phyloP scores from a whole-genome alignment of 2,888 invertebrate species.

The Cloeon dipterum region DNA sequence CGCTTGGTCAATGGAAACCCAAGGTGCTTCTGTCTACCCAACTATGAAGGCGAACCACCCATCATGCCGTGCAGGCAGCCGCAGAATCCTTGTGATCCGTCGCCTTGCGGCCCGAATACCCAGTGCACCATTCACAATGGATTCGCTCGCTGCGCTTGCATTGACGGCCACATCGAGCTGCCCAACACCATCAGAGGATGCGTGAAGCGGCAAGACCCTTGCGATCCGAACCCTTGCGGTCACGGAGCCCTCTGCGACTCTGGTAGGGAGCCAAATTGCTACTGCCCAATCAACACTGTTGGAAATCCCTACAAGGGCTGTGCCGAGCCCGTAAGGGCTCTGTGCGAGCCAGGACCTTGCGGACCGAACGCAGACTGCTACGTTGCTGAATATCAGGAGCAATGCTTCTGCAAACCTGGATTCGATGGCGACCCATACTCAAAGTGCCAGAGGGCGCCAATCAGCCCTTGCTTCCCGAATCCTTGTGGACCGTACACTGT shows the following conservation, averaged over 20 bases:
- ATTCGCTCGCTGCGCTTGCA: slow-evolving; percentile 69
- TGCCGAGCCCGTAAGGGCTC: slow-evolving; percentile 28
- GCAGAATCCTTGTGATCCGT: slow-evolving; percentile 57
- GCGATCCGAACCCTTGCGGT: slow-evolving; percentile 65
- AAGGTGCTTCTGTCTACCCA: slow-evolving; percentile 69
- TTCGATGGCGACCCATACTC: slow-evolving; percentile 58
- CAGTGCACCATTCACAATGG: slow-evolving; percentile 62
- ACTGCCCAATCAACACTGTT: slow-evolving; percentile 57
- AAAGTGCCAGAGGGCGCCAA: slow-evolving; percentile 43
- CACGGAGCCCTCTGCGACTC: slow-evolving; percentile 57
- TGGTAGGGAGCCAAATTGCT: slow-evolving; percentile 53
- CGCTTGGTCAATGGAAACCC: slow-evolving; percentile 48
- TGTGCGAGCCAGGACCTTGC: slow-evolving; percentile 66
- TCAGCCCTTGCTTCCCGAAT: slow-evolving; percentile 47
- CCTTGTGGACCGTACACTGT: slow-evolving; percentile 60
- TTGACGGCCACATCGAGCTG: slow-evolving; percentile 60
- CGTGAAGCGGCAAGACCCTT: slow-evolving; percentile 51
- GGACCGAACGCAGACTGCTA: slow-evolving; percentile 67
- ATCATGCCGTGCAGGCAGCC: slow-evolving; percentile 42
- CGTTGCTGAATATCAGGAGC: slow-evolving; percentile 46
- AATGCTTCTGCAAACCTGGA: slow-evolving; percentile 57
- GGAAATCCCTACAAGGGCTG: slow-evolving; percentile 69
- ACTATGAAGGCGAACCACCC: slow-evolving; percentile 69
- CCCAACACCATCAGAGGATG: slow-evolving; percentile 75
- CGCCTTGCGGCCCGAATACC: slow-evolving; percentile 73